Evolutionary conservation across 1,140 invertebrate genomes (phyloP), one percentile per base, ranked within the genome.

Genomic region (Zophobas morio): DNA sequence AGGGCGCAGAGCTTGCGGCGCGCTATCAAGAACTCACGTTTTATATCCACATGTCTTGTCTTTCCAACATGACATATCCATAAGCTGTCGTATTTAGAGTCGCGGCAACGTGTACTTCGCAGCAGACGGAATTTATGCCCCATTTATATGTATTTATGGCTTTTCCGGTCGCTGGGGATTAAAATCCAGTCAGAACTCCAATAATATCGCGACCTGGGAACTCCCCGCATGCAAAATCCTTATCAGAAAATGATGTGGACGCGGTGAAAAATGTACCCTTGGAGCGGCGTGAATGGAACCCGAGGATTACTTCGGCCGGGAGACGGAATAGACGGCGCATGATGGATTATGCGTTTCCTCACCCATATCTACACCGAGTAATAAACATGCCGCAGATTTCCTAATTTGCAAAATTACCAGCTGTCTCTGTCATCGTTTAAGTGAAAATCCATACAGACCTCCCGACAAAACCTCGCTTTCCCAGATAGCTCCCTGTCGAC

Each of bases 131-230:
- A 77, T 77, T 77, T 77, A 77, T 77, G 70, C 76, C 47, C 70
- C 76, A 77, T 77, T 77, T 77, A 77, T 77, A 74, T 77, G 76
- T 77, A 77, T 77, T 77, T 77, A 77, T 77, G 76, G 70, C 39
- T 74, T 77, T 77, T 72, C 75, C 70, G 63, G 20, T 73, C 51
- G 70, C 76, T 73, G 51, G 76, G 76, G 70, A 77, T 74, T 77
- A 73, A 77, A 77, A 77, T 77, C 70, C 70, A 77, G 70, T 63
- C 76, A 72, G 66, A 66, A 70, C 60, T 56, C 47, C 49, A 73
- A 53, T 56, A 73, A 72, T 72, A 72, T 72, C 70, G 51, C 70
- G 70, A 72, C 70, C 71, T 56, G 37, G 56, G 39, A 73, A 73
- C 54, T 73, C 71, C 51, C 71, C 54, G 49, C 39, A 73, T 73